Evolutionary conservation across 2,797 vertebrate species (phyloP).

Genomic region (Monodelphis domestica): DNA sequence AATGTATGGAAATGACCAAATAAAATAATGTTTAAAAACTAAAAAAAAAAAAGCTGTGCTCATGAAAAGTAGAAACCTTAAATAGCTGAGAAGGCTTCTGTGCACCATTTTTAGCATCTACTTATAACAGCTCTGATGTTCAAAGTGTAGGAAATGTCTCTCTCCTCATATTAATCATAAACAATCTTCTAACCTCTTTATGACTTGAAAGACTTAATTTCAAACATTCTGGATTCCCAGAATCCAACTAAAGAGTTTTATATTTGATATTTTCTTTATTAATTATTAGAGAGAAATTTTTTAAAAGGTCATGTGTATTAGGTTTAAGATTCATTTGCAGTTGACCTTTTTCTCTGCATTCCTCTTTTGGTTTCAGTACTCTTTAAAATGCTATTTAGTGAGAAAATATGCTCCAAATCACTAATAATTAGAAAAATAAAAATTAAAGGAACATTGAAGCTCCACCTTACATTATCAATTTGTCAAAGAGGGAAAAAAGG

Average conservation of each 20-base stretch:
- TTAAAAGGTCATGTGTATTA: not conserved
- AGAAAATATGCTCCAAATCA: slow-evolving; percentile 1
- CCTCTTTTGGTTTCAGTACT: not conserved
- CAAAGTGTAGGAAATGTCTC: slow-evolving; percentile 7
- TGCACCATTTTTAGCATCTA: not conserved
- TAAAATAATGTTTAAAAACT: too few species aligned
- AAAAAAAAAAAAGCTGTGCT: too few species aligned
- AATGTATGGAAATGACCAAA: too few species aligned
- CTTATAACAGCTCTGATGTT: slow-evolving; percentile 5
- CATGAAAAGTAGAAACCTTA: slow-evolving; percentile 19
- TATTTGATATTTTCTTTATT: not conserved
- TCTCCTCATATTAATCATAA: not conserved
- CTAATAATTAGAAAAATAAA: not conserved
- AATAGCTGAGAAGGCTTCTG: slow-evolving; percentile 31
- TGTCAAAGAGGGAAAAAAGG: too few species aligned
- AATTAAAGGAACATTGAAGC: slow-evolving; percentile 1
- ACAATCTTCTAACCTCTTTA: not conserved
- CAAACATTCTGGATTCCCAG: not conserved
- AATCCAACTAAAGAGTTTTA: too few species aligned
- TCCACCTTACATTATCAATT: too few species aligned
- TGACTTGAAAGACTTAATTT: not conserved
- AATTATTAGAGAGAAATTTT: not conserved
- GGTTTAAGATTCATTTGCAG: not conserved
- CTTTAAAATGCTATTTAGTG: too few species aligned
- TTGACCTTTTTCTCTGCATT: too few species aligned